Percentiles rank a stretch among this genome's conserved stretches.
phyloP scores from a whole-genome alignment of 2,888 invertebrate species.

The Drosophila paramelanica region DNA sequence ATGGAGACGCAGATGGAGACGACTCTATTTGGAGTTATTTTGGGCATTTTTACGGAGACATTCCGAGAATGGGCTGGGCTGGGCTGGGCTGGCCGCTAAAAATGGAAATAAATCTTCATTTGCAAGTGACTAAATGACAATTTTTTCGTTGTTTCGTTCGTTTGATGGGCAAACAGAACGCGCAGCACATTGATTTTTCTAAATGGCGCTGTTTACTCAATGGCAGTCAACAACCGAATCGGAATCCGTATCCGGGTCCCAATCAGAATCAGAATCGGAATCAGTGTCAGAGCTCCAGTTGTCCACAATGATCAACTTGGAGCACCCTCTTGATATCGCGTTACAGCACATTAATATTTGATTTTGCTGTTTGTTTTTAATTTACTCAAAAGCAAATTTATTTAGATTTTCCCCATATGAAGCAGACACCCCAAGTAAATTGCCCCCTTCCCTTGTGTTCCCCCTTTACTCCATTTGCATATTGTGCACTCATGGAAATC shows the following conservation, averaged over 20 bases:
- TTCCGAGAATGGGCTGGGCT: too few relatives aligned
- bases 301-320: conserved; percentile 51
- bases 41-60: conserved; percentile 36
- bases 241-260: conserved; percentile 19
- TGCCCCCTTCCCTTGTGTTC: background rate
- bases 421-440: conserved; percentile 34
- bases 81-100: conserved; percentile 6
- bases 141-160: conserved; percentile 47
- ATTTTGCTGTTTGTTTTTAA: conserved; percentile 80
- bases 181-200: conserved; percentile 59
- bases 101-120: conserved; percentile 42
- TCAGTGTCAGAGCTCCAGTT: conserved; percentile 23
- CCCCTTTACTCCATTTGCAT: conserved; percentile 9
- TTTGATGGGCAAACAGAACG: conserved; percentile 43
- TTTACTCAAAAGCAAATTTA: conserved; percentile 74
- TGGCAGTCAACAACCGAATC: conserved; percentile 36
- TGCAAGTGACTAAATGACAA: conserved; percentile 62
- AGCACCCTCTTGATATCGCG: conserved; percentile 53
- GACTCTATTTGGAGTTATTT: conserved; percentile 61
- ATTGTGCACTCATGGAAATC: conserved; percentile 51
- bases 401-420: conserved; percentile 52
- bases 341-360: conserved; percentile 79
- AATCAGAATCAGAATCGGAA: conserved; percentile 3
- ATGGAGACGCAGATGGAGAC: conserved; percentile 43
- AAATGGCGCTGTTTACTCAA: conserved; percentile 58